Evolutionary conservation across 1,140 invertebrate genomes (phyloP).

Genomic region (Pogonognathellus flavescens): DNA sequence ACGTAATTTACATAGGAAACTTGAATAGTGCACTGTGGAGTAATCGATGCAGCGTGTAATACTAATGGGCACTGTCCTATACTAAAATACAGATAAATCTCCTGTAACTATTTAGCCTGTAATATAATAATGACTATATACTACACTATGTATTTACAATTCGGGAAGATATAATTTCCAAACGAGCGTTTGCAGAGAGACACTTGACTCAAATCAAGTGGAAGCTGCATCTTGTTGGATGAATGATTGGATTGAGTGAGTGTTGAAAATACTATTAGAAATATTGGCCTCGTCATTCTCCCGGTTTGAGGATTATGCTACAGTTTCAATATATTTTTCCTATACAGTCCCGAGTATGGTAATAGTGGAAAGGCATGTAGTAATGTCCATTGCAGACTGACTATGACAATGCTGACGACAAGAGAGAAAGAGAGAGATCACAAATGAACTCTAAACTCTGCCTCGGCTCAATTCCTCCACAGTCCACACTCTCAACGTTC

Average conservation of each 20-base stretch:
- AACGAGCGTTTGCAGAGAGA: not conserved
- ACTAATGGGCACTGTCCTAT: too few species aligned
- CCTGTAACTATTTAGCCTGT: too few species aligned
- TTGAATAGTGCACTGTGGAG: too few species aligned
- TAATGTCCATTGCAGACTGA: not conserved
- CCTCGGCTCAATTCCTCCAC: not conserved
- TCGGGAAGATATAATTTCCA: too few species aligned
- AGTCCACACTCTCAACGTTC: slow-evolving; percentile 31
- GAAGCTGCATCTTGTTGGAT: not conserved
- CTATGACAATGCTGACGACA: not conserved
- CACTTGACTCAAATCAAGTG: slow-evolving; percentile 18
- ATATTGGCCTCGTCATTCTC: slow-evolving; percentile 7
- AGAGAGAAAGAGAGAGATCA: not conserved
- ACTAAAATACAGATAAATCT: too few species aligned
- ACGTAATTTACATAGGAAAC: too few species aligned
- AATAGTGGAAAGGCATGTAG: not conserved
- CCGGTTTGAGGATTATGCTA: not conserved
- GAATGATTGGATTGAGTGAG: slow-evolving; percentile 28
- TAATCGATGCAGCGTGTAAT: too few species aligned
- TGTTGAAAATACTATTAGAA: slow-evolving; percentile 35
- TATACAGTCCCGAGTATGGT: too few species aligned
- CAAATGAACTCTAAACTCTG: not conserved
- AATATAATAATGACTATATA: too few species aligned
- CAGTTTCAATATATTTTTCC: not conserved
- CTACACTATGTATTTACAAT: too few species aligned